Evolutionary conservation across 2,888 invertebrate genomes (phyloP).

Genomic region (Diadegma fenestrale): DNA sequence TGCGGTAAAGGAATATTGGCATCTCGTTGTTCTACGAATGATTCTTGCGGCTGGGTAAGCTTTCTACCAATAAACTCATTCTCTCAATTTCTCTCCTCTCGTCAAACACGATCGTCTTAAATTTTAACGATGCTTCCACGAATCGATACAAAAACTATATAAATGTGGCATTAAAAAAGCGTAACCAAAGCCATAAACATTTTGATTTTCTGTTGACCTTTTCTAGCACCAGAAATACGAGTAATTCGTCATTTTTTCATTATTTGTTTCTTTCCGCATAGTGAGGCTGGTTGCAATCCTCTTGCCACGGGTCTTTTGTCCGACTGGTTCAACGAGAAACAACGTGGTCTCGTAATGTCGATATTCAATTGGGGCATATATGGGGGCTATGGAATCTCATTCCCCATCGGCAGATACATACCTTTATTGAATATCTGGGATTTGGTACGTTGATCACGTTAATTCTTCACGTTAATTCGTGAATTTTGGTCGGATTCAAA

Average conservation of each 20-base stretch:
- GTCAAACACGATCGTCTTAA: not conserved
- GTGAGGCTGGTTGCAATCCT: conserved; percentile 95
- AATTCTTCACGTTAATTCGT: no score
- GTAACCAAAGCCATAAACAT: not conserved
- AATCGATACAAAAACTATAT: not conserved
- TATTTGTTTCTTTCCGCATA: conserved; percentile 74
- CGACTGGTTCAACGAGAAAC: conserved; percentile 92
- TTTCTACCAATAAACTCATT: conserved; percentile 14
- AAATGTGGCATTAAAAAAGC: not conserved
- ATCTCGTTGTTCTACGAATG: conserved; percentile 94
- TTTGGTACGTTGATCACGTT: conserved; percentile 87
- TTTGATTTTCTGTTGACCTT: not conserved
- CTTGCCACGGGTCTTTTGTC: conserved; percentile 93
- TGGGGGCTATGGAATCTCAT: conserved; percentile 96
- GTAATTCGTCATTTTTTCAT: not conserved
- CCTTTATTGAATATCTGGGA: conserved; percentile 91
- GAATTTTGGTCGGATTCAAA: not conserved
- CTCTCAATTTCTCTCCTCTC: not conserved
- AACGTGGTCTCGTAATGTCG: conserved; percentile 95
- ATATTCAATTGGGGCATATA: conserved; percentile 98
- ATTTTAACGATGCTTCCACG: conserved; percentile 23
- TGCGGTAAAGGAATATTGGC: conserved; percentile 94
- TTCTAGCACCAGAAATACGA: not conserved
- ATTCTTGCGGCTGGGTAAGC: conserved; percentile 92
- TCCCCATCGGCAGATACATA: conserved; percentile 95